phyloP scores from a whole-genome alignment of 2,113 vertebrate species.

The Nibea coibor region DNA sequence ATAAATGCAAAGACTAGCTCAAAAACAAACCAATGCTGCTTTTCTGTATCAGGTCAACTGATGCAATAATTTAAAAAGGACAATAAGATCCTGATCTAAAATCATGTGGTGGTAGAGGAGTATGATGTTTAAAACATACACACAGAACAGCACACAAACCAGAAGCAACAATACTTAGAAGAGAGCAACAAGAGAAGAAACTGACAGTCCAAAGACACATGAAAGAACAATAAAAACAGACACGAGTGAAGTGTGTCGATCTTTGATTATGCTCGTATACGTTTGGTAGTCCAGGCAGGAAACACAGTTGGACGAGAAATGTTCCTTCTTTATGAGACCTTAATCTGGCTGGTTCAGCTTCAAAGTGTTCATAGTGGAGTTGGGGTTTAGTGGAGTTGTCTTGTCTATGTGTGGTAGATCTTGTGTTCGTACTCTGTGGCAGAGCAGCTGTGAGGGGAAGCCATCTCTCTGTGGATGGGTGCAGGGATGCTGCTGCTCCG shows the following conservation, averaged over 20 bases:
- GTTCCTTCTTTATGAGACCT: slow-evolving; percentile 19
- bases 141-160: slow-evolving; percentile 32
- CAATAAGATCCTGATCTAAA: slow-evolving; percentile 66
- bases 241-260: slow-evolving; percentile 20
- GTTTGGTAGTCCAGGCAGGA: slow-evolving; percentile 47
- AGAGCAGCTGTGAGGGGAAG: slow-evolving; percentile 68
- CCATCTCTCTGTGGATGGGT: slow-evolving; percentile 74
- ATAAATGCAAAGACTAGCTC: slow-evolving; percentile 25
- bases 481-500: slow-evolving; percentile 65
- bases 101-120: slow-evolving; percentile 49
- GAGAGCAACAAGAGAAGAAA: slow-evolving; percentile 12
- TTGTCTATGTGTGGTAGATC: slow-evolving; percentile 71
- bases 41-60: slow-evolving; percentile 84
- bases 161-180: slow-evolving; percentile 7
- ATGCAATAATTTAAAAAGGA: slow-evolving; percentile 77
- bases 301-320: slow-evolving; percentile 2
- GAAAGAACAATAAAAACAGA: not conserved
- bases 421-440: slow-evolving; percentile 78
- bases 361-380: slow-evolving; percentile 28
- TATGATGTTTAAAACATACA: slow-evolving; percentile 40
- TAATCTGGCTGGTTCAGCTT: slow-evolving; percentile 1
- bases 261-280: slow-evolving; percentile 39
- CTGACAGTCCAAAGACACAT: not conserved
- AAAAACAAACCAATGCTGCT: slow-evolving; percentile 33
- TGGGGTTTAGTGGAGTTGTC: slow-evolving; percentile 1